A percentile compares a stretch with the other conserved stretches of the same genome.
These are phyloP conservation scores for Erethizon dorsatum DNA, from an alignment of 2,797 vertebrate species.

Conservation along the genomic window DNA sequence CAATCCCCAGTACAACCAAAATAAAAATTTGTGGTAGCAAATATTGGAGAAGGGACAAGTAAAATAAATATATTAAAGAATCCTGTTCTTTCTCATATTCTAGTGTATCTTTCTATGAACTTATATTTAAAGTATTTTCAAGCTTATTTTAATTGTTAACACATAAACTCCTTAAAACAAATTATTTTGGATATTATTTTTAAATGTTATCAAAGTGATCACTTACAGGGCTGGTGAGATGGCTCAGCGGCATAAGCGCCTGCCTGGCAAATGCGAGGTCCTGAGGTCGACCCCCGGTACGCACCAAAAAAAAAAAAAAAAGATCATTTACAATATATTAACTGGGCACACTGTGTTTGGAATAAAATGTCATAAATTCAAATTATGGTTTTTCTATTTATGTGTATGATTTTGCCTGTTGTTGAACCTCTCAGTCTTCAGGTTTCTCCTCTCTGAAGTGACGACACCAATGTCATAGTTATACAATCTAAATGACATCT, in stretches of 20 bases:
- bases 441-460: background rate
- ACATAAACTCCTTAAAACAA: background rate
- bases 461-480: background rate
- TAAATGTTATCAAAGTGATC: background rate
- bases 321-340: background rate
- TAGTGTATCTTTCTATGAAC: background rate
- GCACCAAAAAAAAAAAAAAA: no score
- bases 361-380: background rate
- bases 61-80: background rate
- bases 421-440: background rate
- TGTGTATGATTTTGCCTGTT: background rate
- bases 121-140: background rate
- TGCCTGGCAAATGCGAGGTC: no score
- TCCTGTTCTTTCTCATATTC: slow-evolving; percentile 16
- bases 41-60: background rate
- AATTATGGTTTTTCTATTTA: background rate
- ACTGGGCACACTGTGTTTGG: background rate
- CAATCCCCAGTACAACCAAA: background rate
- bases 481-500: background rate
- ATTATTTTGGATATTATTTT: slow-evolving; percentile 20
- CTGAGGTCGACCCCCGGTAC: no score
- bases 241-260: no score
- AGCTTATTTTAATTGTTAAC: background rate
- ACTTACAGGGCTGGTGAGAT: background rate
- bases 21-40: background rate